Evolutionary conservation across 2,113 vertebrate genomes (phyloP), one percentile per base, ranked within the genome.

Genomic region (Paramormyrops kingsleyae): DNA sequence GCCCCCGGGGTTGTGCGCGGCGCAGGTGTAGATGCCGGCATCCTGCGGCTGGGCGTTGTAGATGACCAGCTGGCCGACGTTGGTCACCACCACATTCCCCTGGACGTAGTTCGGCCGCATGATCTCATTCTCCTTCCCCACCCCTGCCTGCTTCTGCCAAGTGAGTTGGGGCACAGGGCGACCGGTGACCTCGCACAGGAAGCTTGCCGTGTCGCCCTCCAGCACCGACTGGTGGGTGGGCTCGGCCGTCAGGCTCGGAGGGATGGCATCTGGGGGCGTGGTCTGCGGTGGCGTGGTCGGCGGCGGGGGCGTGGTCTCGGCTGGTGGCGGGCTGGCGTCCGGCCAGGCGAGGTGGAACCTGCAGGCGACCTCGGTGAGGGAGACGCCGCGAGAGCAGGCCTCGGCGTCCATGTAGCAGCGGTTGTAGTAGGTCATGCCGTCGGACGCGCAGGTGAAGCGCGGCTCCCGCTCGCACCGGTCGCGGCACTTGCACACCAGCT

Each of bases 351-450:
- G 96, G 89, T 99, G 98, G 88, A 98, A 99, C 92, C 97, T 97
- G 88, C 99, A 99, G 92, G 98, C 97, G 94, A 99, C 98, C 2
- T 99, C 97, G 0, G 97, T 97, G 91, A 99, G 96, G 0, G 97
- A 97, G 91, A 98, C 96, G 90, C 98, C 98, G 93, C 97, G 99
- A 92, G 97, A 97, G 90, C 99, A 99, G 90, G 99, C 99, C 92
- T 99, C 99, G 0, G 99, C 99, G 0, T 99, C 98, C 98, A 99
- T 98, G 95, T 98, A 99, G 93, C 99, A 99, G 94, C 98, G 98
- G 94, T 99, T 99, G 92, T 99, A 99, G 93, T 99, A 99, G 46
- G 99, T 99, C 95, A 99, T 98, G 88, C 99, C 98, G 0, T 99
- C 99, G 0, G 99, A 99, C 19, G 99, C 99, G 0, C 99, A 99